Evolutionary conservation across 2,888 invertebrate species (phyloP), one percentile per base, ranked within the genome.

Genomic region (Macaria liturata): DNA sequence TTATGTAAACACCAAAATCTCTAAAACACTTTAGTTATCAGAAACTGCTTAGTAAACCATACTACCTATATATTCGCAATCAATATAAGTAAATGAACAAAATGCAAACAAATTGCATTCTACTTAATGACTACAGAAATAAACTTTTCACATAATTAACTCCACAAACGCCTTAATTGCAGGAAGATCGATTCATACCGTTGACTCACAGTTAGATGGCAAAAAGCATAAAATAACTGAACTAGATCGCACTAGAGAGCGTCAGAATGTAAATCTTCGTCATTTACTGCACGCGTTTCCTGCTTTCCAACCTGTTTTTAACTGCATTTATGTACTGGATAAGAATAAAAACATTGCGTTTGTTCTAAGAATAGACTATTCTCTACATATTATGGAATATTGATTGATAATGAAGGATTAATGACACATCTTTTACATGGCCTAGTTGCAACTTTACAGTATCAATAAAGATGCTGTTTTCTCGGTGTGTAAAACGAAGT

Each of bases 221-320:
- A 69, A 68, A 69, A 65, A 58, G 57, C 57, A 45, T 60, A 63
- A 55, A 65, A 57, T 63, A 62, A 62, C 63, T 59, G 65, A 74
- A 74, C 70, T 70, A 71, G 71, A 75, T 72, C 68, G 68, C 70
- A 69, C 63, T 63, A 71, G 68, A 78, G 74, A 72, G 68, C 71
- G 75, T 71, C 73, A 74, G 74, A 81, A 80, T 76, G 81, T 78
- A 80, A 84, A 82, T 82, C 80, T 83, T 80, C 79, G 81, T 86
- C 78, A 83, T 83, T 84, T 81, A 71, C 83, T 81, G 82, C 83
- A 87, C 83, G 83, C 84, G 81, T 81, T 86, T 88, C 86, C 86
- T 83, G 62, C 45, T 42, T 64, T 54, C 69, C 59, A 71, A 76
- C 78, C 70, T 63, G 78, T 80, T 55, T 80, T 69, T 64, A 64